phyloP scores from a whole-genome alignment of 1,140 invertebrate genomes.

The Saxidomus purpurata region DNA sequence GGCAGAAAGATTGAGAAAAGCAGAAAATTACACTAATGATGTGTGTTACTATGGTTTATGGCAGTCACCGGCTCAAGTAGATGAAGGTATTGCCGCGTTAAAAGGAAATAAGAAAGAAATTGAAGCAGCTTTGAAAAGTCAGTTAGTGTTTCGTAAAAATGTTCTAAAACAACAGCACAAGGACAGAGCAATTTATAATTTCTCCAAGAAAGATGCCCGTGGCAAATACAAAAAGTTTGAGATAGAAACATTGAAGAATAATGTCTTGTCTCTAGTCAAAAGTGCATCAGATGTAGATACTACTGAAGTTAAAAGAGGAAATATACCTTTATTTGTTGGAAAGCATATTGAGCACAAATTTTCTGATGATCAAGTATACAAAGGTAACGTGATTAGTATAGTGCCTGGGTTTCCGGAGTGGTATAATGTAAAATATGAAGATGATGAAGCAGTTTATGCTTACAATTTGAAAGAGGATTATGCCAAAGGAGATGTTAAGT shows the following conservation, averaged over 20 bases:
- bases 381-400: conserved; percentile 39
- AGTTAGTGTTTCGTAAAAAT: conserved; percentile 51
- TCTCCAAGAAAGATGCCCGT: conserved; percentile 2
- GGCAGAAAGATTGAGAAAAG: neutral
- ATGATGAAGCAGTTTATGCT: conserved; percentile 49
- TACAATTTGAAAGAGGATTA: too few species aligned
- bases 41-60: conserved; percentile 42
- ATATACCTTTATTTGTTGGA: conserved; percentile 52
- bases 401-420: conserved; percentile 58
- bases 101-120: neutral
- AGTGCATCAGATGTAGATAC: conserved; percentile 14
- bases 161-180: conserved; percentile 40
- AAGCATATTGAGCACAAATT: conserved; percentile 64
- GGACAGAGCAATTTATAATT: conserved; percentile 30
- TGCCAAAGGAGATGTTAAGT: conserved; percentile 17
- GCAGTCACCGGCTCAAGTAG: conserved; percentile 13
- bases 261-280: conserved; percentile 39
- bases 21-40: conserved; percentile 24
- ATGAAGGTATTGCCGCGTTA: neutral
- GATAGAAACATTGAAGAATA: conserved; percentile 42
- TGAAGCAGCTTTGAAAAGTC: neutral
- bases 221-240: conserved; percentile 35
- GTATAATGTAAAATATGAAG: conserved; percentile 63
- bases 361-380: conserved; percentile 27
- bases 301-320: conserved; percentile 9